phyloP scores from a whole-genome alignment of 2,797 vertebrate species.

The Menidia menidia region DNA sequence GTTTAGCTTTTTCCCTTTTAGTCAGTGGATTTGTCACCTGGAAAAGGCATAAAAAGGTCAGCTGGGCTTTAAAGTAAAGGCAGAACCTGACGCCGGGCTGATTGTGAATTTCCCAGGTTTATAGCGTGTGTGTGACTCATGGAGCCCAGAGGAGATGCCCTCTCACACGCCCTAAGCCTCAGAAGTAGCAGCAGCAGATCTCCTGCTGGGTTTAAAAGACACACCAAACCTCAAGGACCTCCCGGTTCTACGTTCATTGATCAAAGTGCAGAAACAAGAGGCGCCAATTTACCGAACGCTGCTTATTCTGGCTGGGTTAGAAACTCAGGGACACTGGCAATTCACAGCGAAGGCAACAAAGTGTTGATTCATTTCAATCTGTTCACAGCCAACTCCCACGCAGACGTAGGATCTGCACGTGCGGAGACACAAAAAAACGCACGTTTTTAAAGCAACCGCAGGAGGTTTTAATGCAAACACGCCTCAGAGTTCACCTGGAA shows the following conservation, averaged over 20 bases:
- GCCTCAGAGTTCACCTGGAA: neutral
- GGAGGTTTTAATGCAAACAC: neutral
- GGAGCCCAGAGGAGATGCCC: constrained; percentile 9
- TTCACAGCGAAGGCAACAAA: constrained; percentile 5
- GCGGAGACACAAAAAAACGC: neutral
- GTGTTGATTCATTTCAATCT: neutral
- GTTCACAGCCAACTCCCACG: constrained; percentile 14
- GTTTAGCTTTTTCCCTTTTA: neutral
- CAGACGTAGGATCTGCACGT: constrained; percentile 7
- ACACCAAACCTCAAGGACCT: neutral
- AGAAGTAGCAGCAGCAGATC: neutral
- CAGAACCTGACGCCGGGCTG: constrained; percentile 3
- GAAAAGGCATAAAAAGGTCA: constrained; percentile 10
- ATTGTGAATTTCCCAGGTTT: constrained; percentile 15
- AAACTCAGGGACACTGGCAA: constrained; percentile 16
- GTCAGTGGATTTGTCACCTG: constrained; percentile 4
- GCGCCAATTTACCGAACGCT: constrained; percentile 33
- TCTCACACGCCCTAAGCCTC: constrained; percentile 5
- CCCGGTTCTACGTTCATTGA: constrained; percentile 24
- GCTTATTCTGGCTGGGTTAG: constrained; percentile 11
- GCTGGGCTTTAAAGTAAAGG: constrained; percentile 19
- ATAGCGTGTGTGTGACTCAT: constrained; percentile 21
- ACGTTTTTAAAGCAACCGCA: neutral
- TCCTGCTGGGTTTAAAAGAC: constrained; percentile 14
- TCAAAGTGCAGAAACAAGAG: constrained; percentile 18